Conservation (phyloP, 2,113 vertebrate genomes). For the Xiphias gladius region DNA sequence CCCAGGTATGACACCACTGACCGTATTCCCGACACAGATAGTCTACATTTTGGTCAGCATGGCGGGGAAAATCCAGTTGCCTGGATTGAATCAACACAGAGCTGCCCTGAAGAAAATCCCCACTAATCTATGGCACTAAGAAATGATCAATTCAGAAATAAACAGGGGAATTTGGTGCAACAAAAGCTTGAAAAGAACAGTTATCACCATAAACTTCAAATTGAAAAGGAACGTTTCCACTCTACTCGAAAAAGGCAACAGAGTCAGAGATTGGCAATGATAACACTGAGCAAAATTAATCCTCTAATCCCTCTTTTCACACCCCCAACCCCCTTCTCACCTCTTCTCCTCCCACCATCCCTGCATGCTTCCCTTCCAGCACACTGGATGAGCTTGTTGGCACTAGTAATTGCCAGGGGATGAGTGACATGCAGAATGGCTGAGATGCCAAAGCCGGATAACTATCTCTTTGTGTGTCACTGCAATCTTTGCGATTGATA, state of each 20-base stretch:
- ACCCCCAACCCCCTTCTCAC: slow-evolving; percentile 59
- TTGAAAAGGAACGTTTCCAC: slow-evolving; percentile 24
- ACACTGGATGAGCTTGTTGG: slow-evolving; percentile 60
- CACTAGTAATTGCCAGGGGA: slow-evolving; percentile 71
- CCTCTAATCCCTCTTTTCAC: slow-evolving; percentile 71
- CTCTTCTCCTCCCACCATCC: slow-evolving; percentile 48
- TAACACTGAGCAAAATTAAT: slow-evolving; percentile 54
- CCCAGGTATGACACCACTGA: slow-evolving; percentile 31
- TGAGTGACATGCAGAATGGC: slow-evolving; percentile 70
- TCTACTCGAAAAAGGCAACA: slow-evolving; percentile 23
- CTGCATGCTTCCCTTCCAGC: slow-evolving; percentile 43
- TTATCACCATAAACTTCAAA: slow-evolving; percentile 15
- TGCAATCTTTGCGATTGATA: slow-evolving; percentile 45
- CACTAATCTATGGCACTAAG: slow-evolving; percentile 30
- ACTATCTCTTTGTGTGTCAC: slow-evolving; percentile 57
- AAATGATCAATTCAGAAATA: slow-evolving; percentile 44
- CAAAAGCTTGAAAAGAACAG: slow-evolving; percentile 28
- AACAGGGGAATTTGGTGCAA: slow-evolving; percentile 22
- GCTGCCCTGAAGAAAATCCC: slow-evolving; percentile 46
- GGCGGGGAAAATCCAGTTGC: slow-evolving; percentile 62
- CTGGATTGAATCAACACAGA: slow-evolving; percentile 50
- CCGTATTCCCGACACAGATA: slow-evolving; percentile 41
- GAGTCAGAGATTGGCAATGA: slow-evolving; percentile 54
- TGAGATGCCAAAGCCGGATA: slow-evolving; percentile 64
- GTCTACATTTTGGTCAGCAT: slow-evolving; percentile 41